These are phyloP conservation scores for Folsomia manolachei DNA, from an alignment of 2,888 invertebrate genomes.

Conservation along the genomic window DNA sequence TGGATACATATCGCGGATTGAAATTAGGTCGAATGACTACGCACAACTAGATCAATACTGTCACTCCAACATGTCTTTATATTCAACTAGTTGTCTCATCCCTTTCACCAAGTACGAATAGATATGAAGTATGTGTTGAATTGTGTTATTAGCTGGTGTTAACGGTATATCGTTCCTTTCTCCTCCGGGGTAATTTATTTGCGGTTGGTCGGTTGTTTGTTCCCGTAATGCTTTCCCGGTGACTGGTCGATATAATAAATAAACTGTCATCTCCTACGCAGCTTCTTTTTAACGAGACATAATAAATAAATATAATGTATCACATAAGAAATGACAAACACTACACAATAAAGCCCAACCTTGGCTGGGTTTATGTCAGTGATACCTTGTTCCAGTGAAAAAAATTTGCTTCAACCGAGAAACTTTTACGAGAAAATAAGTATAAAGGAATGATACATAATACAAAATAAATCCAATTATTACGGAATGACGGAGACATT, in stretches of 20 bases:
- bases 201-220: no score
- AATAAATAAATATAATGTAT: neutral
- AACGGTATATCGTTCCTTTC: neutral
- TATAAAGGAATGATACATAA: neutral
- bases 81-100: neutral
- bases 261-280: neutral
- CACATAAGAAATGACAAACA: no score
- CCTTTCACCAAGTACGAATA: no score
- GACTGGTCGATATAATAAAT: neutral
- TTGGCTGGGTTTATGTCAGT: neutral
- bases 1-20: no score
- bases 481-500: neutral
- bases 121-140: no score
- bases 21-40: no score
- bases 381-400: neutral
- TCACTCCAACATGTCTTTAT: no score
- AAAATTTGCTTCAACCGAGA: no score
- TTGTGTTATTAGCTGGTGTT: neutral
- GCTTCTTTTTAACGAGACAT: neutral
- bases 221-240: no score
- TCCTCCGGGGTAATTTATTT: no score
- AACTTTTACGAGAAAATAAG: neutral
- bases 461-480: slow-evolving; percentile 5
- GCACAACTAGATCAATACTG: no score
- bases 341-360: neutral